These are phyloP conservation scores for Oasisia sp. DNA, from an alignment of 2,888 invertebrate species.

Conservation along the genomic window DNA sequence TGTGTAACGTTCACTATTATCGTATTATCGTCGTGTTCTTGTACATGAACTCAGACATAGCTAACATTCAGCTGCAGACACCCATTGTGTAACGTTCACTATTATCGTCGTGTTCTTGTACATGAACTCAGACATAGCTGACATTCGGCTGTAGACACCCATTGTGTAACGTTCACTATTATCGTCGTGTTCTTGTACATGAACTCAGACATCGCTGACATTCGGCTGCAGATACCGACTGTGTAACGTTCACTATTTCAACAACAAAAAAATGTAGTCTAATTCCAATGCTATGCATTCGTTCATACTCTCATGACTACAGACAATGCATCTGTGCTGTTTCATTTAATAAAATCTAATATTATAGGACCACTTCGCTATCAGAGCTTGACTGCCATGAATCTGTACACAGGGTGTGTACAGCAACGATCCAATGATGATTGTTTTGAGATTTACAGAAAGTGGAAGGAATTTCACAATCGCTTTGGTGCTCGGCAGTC, in stretches of 20 bases:
- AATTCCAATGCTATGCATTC: neutral
- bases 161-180: neutral
- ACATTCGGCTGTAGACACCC: too few species aligned
- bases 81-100: too few species aligned
- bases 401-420: neutral
- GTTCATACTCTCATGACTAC: neutral
- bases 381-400: too few species aligned
- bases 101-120: neutral
- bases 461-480: neutral
- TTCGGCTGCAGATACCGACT: too few species aligned
- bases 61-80: too few species aligned
- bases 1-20: too few species aligned
- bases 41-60: too few species aligned
- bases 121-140: too few species aligned
- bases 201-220: neutral
- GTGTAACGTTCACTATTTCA: neutral
- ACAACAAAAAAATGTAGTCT: neutral
- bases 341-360: too few species aligned
- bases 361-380: too few species aligned
- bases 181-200: neutral
- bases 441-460: neutral
- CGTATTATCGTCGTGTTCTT: too few species aligned
- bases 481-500: neutral
- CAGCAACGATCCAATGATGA: neutral
- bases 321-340: too few species aligned